phyloP scores from a whole-genome alignment of 2,797 vertebrate species.

The Darevskia mixta region DNA sequence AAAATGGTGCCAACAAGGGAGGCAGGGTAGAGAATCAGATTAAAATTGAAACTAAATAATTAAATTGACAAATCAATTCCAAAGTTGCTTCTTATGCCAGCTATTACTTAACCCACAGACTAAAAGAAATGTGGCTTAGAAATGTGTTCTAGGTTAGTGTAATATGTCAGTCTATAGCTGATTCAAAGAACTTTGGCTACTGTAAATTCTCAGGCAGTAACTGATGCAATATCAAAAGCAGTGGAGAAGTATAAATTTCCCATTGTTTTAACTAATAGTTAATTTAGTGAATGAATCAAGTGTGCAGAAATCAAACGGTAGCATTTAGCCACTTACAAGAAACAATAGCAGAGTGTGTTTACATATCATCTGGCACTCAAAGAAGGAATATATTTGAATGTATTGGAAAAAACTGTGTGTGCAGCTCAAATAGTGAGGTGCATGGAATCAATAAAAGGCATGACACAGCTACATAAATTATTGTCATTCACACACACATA shows the following conservation, averaged over 20 bases:
- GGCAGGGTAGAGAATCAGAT: conserved; percentile 45
- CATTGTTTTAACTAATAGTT: not conserved
- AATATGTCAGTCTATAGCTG: conserved; percentile 27
- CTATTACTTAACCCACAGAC: conserved; percentile 17
- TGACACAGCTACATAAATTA: not conserved
- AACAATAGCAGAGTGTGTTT: too few relatives aligned
- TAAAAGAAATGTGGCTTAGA: not conserved
- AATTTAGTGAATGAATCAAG: not conserved
- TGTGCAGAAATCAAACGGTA: not conserved
- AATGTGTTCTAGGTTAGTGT: not conserved
- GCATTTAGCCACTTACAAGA: too few relatives aligned
- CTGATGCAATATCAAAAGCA: not conserved
- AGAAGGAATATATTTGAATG: not conserved
- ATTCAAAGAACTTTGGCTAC: not conserved
- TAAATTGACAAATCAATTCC: not conserved
- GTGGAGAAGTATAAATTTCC: not conserved
- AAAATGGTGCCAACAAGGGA: conserved; percentile 35
- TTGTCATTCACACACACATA: not conserved
- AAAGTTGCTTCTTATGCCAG: not conserved
- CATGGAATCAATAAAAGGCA: not conserved
- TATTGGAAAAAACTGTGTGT: not conserved
- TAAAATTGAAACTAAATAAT: not conserved
- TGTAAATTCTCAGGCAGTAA: not conserved
- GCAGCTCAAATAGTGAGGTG: not conserved
- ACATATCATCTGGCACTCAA: not conserved